Base-by-base conservation (phyloP, 2,797 vertebrate species). In the Bucorvus abyssinicus region DNA sequence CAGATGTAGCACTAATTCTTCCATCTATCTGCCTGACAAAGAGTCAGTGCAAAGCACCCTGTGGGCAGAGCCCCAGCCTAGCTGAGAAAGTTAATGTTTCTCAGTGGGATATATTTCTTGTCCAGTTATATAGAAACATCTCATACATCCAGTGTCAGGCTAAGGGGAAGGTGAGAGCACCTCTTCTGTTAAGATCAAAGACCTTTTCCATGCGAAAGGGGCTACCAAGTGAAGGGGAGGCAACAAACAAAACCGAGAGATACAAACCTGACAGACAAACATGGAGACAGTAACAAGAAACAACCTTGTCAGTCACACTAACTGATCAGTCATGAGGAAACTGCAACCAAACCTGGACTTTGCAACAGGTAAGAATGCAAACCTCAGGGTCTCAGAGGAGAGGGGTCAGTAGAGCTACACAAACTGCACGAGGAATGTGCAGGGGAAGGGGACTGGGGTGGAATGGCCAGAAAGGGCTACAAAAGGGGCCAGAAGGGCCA, bases 121-220 rank as follows among this genome's bases (percentile, higher is more conserved):
- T 30, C 53, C 64, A 70, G 20, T 67, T 73, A 69, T 2, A 87
- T 0, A 59, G 45, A 68, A 81, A 86, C 10, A 56, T 8, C 40
- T 68, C 73, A 14, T 2, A 18, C 1, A 0, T 49, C 49, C 42
- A 38, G 10, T 14, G 20, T 9, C 60, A 49, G n/a, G 38, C 2
- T 69, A 82, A 83, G 38, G 27, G 34, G 57, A 75, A 81, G 18
- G 42, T 60, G 24, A 79, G 12, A 56, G 20, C 5, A 29, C 19
- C 47, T 38, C 12, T 22, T 61, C 38, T 49, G 13, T 59, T 64
- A 84, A 42, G 32, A 34, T 55, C 24, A 84, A 52, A 67, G 64
- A 55, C 10, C 23, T 59, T 74, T 56, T 44, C 50, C 71, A 9
- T 53, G 21, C 1, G 1, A 47, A 93, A 76, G 26, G 30, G 15